Evolutionary conservation across 1,140 invertebrate species (phyloP).

Genomic region (Megalonaias nervosa): DNA sequence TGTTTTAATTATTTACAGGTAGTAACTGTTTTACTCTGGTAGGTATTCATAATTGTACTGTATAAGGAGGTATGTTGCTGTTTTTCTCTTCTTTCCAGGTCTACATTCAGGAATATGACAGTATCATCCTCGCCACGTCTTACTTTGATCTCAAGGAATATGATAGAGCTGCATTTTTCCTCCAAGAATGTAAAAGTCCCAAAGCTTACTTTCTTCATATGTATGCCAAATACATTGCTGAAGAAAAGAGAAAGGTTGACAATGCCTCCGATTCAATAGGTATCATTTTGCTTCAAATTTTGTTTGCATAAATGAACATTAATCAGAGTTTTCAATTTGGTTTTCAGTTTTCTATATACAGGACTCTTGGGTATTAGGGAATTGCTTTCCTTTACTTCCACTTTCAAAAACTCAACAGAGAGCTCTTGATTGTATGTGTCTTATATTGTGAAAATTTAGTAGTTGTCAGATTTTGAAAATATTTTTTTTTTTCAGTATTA

Average conservation of each 20-base stretch:
- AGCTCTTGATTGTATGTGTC: too few species aligned
- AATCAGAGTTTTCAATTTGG: not conserved
- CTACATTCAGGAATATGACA: constrained; percentile 75
- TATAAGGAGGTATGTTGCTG: too few species aligned
- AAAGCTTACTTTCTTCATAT: constrained; percentile 85
- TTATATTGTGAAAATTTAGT: too few species aligned
- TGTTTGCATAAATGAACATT: not conserved
- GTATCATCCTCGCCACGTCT: constrained; percentile 86
- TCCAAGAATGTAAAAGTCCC: constrained; percentile 79
- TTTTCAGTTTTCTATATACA: not conserved
- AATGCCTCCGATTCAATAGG: constrained; percentile 85
- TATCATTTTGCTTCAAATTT: constrained; percentile 38
- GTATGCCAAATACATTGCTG: constrained; percentile 88
- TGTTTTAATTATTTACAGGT: too few species aligned
- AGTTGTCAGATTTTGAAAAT: too few species aligned
- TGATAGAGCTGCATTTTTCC: constrained; percentile 89
- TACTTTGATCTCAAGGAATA: constrained; percentile 96
- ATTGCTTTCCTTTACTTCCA: too few species aligned
- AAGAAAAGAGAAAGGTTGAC: constrained; percentile 90
- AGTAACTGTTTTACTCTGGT: too few species aligned
- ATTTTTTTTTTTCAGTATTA: too few species aligned
- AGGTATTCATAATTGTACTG: too few species aligned
- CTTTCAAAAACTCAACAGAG: too few species aligned
- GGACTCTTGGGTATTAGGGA: too few species aligned
- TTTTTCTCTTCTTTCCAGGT: constrained; percentile 53